A percentile compares a stretch with the other conserved stretches of the same genome.
Conservation (phyloP, 1,140 invertebrate genomes). For the Acromyrmex heyeri region DNA sequence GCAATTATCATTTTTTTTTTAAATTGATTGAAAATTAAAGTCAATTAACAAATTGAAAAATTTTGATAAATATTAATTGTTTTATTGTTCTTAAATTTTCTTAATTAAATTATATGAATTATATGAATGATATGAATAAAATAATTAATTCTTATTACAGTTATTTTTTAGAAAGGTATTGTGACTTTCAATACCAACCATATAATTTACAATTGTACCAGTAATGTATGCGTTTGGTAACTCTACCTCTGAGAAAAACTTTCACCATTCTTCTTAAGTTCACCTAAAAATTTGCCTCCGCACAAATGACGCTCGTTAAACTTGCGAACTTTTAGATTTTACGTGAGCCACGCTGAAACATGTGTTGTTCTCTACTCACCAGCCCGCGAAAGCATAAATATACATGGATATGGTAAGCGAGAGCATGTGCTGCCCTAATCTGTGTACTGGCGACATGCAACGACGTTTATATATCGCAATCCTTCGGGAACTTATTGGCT, state of each 20-base stretch:
- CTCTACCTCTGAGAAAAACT: conserved; percentile 18
- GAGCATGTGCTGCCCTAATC: conserved; percentile 71
- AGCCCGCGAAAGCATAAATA: conserved; percentile 67
- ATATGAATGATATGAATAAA: too few relatives aligned
- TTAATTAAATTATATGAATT: neutral
- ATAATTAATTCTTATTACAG: neutral
- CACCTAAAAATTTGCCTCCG: conserved; percentile 59
- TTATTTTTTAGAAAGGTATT: neutral
- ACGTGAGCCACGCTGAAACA: conserved; percentile 55
- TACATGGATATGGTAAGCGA: conserved; percentile 75
- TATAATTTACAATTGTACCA: conserved; percentile 36
- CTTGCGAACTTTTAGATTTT: conserved; percentile 54
- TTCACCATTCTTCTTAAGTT: conserved; percentile 39
- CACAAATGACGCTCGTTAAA: conserved; percentile 69
- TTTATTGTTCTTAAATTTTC: neutral
- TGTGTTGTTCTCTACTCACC: conserved; percentile 58
- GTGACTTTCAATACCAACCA: neutral
- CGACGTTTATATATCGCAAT: conserved; percentile 30
- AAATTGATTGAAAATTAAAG: neutral
- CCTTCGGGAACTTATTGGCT: conserved; percentile 44
- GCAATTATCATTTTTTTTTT: neutral
- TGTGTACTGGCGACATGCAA: conserved; percentile 31
- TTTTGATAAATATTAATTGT: neutral
- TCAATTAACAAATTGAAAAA: neutral
- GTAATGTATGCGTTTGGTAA: neutral